Evolutionary conservation across 2,888 invertebrate species (phyloP), one percentile per base, ranked within the genome.

Genomic region (Apamea crenata): DNA sequence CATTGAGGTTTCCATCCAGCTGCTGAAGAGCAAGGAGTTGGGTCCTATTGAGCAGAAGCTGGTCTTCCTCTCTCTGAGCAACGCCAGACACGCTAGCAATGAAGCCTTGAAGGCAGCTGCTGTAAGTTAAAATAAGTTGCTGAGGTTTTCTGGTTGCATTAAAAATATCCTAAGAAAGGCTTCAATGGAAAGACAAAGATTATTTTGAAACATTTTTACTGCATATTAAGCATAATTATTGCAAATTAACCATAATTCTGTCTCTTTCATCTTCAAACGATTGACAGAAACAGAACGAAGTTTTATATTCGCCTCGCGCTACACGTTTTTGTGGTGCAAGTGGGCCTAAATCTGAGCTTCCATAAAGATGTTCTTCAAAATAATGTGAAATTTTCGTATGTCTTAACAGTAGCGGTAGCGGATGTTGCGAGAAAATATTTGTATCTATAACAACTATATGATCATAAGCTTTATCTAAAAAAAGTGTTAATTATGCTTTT

Each of bases 51-150:
- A 98, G 87, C 97, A 97, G 84, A 95, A 97, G 53, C 90, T 98
- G 8, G 98, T 98, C 68, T 98, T 98, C 91, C 92, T 98, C 36
- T 98, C 98, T 0, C 95, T 99, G 0, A 97, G 98, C 36, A 97
- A 98, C 81, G 97, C 98, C 0, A 97, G 97, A 68, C 98, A 98
- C 87, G 98, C 98, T 2, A 97, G 97, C 81, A 97, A 97, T 74
- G 97, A 98, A 0, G 97, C 98, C 0, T 91, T 99, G 0, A 96
- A 96, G 67, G 96, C 97, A 21, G 97, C 97, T 21, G 94, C 97
- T 75, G 97, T 97, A 92, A 97, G 97, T 76, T 7, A 8, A 47
- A 70, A 32, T 18, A 53, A 3, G 29, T 56, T 25, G 44, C 18
- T 29, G 4, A n/a, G 7, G 12, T 10, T 12, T 25, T 18, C 40